phyloP scores from a whole-genome alignment of 2,888 invertebrate genomes.

The Morpho achilles region DNA sequence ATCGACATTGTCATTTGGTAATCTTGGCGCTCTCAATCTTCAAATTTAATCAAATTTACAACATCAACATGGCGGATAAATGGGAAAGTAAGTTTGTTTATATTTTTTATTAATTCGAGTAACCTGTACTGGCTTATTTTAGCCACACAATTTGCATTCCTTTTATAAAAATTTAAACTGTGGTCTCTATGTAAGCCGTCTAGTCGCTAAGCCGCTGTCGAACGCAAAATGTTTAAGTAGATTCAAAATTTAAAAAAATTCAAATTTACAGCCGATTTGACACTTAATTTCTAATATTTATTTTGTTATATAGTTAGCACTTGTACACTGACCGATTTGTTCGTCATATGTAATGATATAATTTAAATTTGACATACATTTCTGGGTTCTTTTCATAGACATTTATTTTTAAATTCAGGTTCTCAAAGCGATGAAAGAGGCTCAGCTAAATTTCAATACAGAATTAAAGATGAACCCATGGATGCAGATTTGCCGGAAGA shows the following conservation, averaged over 20 bases:
- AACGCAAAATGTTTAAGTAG: conserved; percentile 34
- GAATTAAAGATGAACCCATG: conserved; percentile 80
- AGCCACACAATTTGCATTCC: conserved; percentile 17
- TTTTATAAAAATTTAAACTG: conserved; percentile 26
- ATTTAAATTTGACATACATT: not conserved
- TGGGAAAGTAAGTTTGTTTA: conserved; percentile 86
- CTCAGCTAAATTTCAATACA: conserved; percentile 47
- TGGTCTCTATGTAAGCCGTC: conserved; percentile 25
- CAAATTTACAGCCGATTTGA: conserved; percentile 66
- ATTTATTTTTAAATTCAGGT: conserved; percentile 43
- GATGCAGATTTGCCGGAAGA: conserved; percentile 83
- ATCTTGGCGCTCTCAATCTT: conserved; percentile 68
- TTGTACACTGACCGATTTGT: conserved; percentile 21
- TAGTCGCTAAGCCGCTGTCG: conserved; percentile 32
- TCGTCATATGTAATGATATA: not conserved
- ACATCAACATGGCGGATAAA: conserved; percentile 89
- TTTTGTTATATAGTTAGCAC: conserved; percentile 22
- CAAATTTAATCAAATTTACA: conserved; percentile 59
- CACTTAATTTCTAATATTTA: conserved; percentile 35
- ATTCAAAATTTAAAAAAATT: conserved; percentile 79
- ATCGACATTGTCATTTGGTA: conserved; percentile 26
- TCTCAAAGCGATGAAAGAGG: conserved; percentile 50
- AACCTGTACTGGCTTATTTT: conserved; percentile 5
- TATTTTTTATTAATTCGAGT: conserved; percentile 39
- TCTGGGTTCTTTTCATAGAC: conserved; percentile 8